Percentiles rank a stretch among this genome's conserved stretches.
Evolutionary conservation across 1,140 invertebrate species (phyloP).

Genomic region (Tetragonula clypearis): DNA sequence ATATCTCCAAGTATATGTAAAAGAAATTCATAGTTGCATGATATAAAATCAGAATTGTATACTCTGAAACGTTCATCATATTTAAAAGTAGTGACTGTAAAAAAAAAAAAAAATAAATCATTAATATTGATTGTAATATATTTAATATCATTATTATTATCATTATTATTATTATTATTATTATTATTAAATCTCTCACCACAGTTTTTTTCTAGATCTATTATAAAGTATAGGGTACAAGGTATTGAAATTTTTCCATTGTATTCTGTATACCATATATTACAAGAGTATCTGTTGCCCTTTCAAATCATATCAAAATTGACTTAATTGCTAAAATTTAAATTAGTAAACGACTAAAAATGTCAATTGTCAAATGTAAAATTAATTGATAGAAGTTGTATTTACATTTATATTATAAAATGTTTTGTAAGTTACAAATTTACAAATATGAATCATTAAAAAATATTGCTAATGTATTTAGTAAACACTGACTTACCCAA

Average conservation of each 20-base stretch:
- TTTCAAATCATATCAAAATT: slow-evolving; percentile 97
- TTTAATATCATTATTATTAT: background rate
- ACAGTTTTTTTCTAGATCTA: slow-evolving; percentile 83
- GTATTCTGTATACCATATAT: slow-evolving; percentile 80
- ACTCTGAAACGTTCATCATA: slow-evolving; percentile 91
- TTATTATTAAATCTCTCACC: slow-evolving; percentile 69
- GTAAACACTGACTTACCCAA: slow-evolving; percentile 86
- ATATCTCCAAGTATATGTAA: slow-evolving; percentile 86
- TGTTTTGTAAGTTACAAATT: slow-evolving; percentile 81
- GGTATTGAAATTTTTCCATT: slow-evolving; percentile 91
- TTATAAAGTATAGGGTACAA: slow-evolving; percentile 92
- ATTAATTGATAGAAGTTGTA: background rate
- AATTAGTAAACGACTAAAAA: background rate
- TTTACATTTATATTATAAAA: background rate
- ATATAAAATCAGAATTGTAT: slow-evolving; percentile 91
- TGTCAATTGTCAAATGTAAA: background rate
- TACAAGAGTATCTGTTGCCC: slow-evolving; percentile 88
- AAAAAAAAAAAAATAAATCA: slow-evolving; percentile 61
- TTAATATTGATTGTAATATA: background rate
- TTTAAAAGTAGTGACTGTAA: slow-evolving; percentile 90
- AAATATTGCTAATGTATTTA: slow-evolving; percentile 11
- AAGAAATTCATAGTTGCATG: slow-evolving; percentile 95
- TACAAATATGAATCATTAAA: slow-evolving; percentile 10
- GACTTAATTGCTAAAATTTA: slow-evolving; percentile 93
- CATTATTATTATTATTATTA: background rate